Conservation (phyloP, 2,888 invertebrate species). For the Caenorhabditis japonica region DNA sequence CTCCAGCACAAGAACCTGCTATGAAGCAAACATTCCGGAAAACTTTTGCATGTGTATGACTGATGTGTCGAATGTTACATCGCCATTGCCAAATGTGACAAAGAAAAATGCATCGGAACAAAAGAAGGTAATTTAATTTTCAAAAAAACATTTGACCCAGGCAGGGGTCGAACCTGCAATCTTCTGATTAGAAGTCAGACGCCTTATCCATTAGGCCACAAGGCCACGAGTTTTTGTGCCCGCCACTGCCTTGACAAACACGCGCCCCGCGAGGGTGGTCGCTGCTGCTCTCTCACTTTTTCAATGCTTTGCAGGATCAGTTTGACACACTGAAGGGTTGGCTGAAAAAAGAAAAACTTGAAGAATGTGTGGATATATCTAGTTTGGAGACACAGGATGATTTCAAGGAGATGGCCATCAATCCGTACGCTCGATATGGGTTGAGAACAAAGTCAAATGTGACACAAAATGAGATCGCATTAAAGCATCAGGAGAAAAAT, state of each 20-base stretch:
- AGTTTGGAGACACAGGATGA: conserved; percentile 19
- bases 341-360: conserved; percentile 47
- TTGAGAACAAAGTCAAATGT: conserved; percentile 45
- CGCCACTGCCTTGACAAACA: neutral
- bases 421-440: conserved; percentile 44
- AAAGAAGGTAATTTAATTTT: conserved; percentile 31
- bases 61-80: conserved; percentile 23
- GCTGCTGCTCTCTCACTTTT: too few species aligned
- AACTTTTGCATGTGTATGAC: conserved; percentile 69
- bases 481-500: conserved; percentile 18
- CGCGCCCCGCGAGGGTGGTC: too few species aligned
- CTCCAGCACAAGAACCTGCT: conserved; percentile 57
- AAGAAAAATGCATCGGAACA: conserved; percentile 19
- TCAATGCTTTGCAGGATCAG: conserved; percentile 41
- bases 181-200: conserved; percentile 74
- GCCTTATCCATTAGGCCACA: conserved; percentile 57
- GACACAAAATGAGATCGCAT: conserved; percentile 18
- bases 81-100: conserved; percentile 8
- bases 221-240: neutral
- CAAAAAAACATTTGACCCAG: conserved; percentile 36
- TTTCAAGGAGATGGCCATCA: conserved; percentile 46
- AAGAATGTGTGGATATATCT: conserved; percentile 36
- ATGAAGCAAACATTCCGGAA: conserved; percentile 61
- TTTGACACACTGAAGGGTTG: conserved; percentile 45
- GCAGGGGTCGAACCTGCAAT: conserved; percentile 67